These are phyloP conservation scores for Anguilla japonica DNA, from an alignment of 2,113 vertebrate genomes.

Conservation along the genomic window DNA sequence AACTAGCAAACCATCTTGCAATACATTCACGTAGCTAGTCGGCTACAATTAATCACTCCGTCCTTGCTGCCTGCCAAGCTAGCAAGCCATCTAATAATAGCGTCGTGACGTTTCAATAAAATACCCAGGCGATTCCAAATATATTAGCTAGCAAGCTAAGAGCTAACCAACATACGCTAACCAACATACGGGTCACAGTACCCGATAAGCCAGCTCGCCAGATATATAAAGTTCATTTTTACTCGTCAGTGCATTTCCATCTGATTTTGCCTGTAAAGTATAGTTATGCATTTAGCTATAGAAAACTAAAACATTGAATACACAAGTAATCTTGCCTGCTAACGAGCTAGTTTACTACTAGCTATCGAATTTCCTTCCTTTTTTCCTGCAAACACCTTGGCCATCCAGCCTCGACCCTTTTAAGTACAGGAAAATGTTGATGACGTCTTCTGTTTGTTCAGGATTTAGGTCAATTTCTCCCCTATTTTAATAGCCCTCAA, in stretches of 20 bases:
- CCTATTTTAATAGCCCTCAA: constrained; percentile 36
- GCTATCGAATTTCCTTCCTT: constrained; percentile 55
- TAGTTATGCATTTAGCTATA: background rate
- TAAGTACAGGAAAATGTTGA: constrained; percentile 63
- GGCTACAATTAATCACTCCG: constrained; percentile 20
- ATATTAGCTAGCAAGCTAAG: constrained; percentile 37
- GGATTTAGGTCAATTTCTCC: constrained; percentile 26
- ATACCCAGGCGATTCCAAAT: constrained; percentile 55
- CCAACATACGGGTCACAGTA: constrained; percentile 24
- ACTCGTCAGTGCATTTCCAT: background rate
- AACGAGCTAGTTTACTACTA: constrained; percentile 67
- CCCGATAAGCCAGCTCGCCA: background rate
- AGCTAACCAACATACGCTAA: constrained; percentile 38
- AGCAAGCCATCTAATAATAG: constrained; percentile 63
- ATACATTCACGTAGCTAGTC: constrained; percentile 27
- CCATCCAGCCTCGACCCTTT: constrained; percentile 64
- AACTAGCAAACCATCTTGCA: background rate
- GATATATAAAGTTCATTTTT: background rate
- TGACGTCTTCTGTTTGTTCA: constrained; percentile 60
- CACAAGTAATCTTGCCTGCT: background rate
- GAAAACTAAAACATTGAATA: background rate
- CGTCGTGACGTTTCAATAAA: constrained; percentile 68
- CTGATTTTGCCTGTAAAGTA: background rate
- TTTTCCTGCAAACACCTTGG: constrained; percentile 51
- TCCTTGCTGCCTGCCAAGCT: background rate